phyloP scores from a whole-genome alignment of 2,113 vertebrate species.

The Monopterus albus region DNA sequence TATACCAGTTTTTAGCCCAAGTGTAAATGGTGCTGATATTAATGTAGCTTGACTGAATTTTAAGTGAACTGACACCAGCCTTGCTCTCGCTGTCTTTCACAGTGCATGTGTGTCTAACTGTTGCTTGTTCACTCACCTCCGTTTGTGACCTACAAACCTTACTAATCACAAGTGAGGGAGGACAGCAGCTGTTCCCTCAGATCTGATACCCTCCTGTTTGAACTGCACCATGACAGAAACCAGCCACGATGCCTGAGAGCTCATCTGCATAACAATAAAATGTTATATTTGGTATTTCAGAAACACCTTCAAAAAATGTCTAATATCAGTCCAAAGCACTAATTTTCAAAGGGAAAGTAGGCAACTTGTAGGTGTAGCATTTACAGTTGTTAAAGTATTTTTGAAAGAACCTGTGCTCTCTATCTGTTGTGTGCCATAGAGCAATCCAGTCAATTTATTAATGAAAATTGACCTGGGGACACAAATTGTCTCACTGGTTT shows the following conservation, averaged over 20 bases:
- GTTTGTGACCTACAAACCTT: conserved; percentile 72
- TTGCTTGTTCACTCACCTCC: conserved; percentile 54
- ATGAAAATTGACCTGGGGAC: no score
- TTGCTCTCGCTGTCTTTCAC: not conserved
- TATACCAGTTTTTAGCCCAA: not conserved
- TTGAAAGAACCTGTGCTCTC: no score
- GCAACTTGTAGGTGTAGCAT: not conserved
- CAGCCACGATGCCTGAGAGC: conserved; percentile 14
- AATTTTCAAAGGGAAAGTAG: not conserved
- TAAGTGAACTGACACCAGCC: conserved; percentile 29
- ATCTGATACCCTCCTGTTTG: conserved; percentile 23
- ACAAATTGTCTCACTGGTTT: no score
- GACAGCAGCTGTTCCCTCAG: conserved; percentile 67
- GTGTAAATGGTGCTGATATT: conserved; percentile 8
- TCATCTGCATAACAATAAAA: not conserved
- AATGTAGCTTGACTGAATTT: conserved; percentile 25
- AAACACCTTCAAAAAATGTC: not conserved
- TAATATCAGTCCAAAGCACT: not conserved
- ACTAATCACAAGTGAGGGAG: conserved; percentile 74
- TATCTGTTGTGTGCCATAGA: no score
- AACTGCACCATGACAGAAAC: conserved; percentile 33
- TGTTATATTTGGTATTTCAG: not conserved
- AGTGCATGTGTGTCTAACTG: conserved; percentile 23
- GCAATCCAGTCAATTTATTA: no score
- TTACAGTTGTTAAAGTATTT: no score